Conservation (phyloP, 2,113 vertebrate species). For the Taurulus bubalis region DNA sequence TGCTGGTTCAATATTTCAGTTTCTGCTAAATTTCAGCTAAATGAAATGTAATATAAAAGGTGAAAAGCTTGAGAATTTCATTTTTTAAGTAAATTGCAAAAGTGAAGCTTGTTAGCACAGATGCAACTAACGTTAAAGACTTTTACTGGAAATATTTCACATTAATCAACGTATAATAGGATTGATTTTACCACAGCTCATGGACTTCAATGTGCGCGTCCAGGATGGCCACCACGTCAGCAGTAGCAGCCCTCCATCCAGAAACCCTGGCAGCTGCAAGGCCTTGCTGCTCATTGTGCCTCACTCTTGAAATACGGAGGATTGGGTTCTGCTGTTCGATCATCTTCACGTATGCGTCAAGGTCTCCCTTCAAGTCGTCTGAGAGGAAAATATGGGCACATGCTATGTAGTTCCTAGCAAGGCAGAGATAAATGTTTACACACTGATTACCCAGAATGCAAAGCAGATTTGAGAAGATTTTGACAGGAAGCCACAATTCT, state of each 20-base stretch:
- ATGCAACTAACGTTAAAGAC: too few relatives aligned
- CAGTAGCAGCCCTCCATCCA: slow-evolving; percentile 78
- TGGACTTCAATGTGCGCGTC: slow-evolving; percentile 87
- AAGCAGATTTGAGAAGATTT: too few relatives aligned
- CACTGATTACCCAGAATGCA: not conserved
- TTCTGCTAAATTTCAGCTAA: not conserved
- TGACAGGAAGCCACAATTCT: not conserved
- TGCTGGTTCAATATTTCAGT: not conserved
- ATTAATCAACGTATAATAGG: not conserved
- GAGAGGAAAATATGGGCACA: not conserved
- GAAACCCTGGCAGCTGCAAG: slow-evolving; percentile 77
- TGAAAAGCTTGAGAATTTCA: not conserved
- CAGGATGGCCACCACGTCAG: slow-evolving; percentile 85
- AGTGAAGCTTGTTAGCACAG: not conserved
- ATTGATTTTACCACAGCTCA: slow-evolving; percentile 66
- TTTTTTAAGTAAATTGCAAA: too few relatives aligned
- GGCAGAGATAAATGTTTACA: not conserved
- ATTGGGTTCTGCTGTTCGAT: slow-evolving; percentile 65
- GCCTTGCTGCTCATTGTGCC: slow-evolving; percentile 75
- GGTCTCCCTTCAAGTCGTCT: slow-evolving; percentile 72
- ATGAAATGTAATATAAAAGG: too few relatives aligned
- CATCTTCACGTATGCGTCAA: slow-evolving; percentile 55
- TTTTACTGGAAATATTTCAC: too few relatives aligned
- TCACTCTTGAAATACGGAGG: slow-evolving; percentile 60
- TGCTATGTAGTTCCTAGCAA: not conserved